Percentiles rank a stretch among this genome's conserved stretches.
These are phyloP conservation scores for Peribatodes rhomboidaria DNA, from an alignment of 2,888 invertebrate species.

Conservation along the genomic window DNA sequence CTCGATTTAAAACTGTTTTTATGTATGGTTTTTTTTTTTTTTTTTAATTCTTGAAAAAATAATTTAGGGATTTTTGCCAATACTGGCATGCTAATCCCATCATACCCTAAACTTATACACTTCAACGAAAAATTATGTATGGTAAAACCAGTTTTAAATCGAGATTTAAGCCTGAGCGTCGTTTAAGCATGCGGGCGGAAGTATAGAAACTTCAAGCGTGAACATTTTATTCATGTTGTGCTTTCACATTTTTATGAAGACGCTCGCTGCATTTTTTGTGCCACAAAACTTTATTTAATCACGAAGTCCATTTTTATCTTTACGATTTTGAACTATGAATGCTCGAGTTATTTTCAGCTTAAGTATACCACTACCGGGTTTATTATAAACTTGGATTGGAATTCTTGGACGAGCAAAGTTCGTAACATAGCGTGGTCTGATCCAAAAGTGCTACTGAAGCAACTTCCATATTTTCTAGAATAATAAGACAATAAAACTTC, in stretches of 20 bases:
- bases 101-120: too few species aligned
- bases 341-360: slow-evolving; percentile 14
- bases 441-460: slow-evolving; percentile 23
- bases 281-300: slow-evolving; percentile 15
- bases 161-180: too few species aligned
- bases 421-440: slow-evolving; percentile 13
- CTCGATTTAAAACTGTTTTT: too few species aligned
- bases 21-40: too few species aligned
- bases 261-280: slow-evolving; percentile 6
- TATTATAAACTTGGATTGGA: slow-evolving; percentile 34
- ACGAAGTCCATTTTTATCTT: slow-evolving; percentile 11
- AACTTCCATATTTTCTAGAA: slow-evolving; percentile 39
- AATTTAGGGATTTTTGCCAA: too few species aligned
- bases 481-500: slow-evolving; percentile 37
- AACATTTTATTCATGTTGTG: too few species aligned
- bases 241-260: background rate
- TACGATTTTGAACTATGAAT: slow-evolving; percentile 20
- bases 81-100: too few species aligned
- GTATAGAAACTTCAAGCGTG: too few species aligned
- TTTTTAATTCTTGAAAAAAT: too few species aligned
- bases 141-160: too few species aligned
- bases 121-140: too few species aligned
- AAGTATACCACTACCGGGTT: slow-evolving; percentile 18
- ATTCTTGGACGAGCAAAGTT: slow-evolving; percentile 25
- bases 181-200: too few species aligned